Base-by-base conservation (phyloP, 2,113 vertebrate genomes). In the Thunnus maccoyii region DNA sequence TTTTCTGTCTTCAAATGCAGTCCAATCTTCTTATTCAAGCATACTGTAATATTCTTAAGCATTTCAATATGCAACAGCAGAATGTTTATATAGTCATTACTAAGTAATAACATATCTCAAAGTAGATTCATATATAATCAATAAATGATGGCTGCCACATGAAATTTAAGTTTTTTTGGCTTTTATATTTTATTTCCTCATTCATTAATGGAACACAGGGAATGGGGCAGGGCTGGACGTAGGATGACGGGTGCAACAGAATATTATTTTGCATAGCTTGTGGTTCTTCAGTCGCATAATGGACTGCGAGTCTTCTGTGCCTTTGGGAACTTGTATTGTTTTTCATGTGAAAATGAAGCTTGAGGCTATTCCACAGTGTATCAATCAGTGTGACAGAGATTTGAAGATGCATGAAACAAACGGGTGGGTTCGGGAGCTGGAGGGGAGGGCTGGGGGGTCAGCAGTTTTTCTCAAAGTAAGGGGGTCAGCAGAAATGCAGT, bases 331-430 rank as follows among this genome's bases (percentile, higher is more conserved):
- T 78, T 87, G 68, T 69, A 22, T 60, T 54, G 4, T 69, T 86
- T 87, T 93, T 87, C 85, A 86, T 86, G 73, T 86, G 68, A 88
- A 91, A 93, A 89, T 89, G 58, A 93, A 91, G 89, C 86, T 71
- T 12, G 72, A 73, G 80, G 84, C 84, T 89, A 89, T 93, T 93
- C 93, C 91, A 91, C 82, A 83, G 89, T 88, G 88, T 91, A 91
- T 93, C 92, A 94, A 91, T 94, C 91, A 92, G 92, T 91, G 87
- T 90, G 90, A 91, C 89, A 79, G 78, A 91, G 84, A 79, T 91
- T 91, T 91, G 86, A 93, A 94, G 91, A 92, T 88, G 87, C 90
- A 90, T 89, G 86, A 94, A 94, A 91, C 88, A 83, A 90, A 86
- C 70, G 25, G 14, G 74, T 76, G 71, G 32, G 68, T 65, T 80